Conservation (phyloP, 2,113 vertebrate species). For the Hyperoodon ampullatus region DNA sequence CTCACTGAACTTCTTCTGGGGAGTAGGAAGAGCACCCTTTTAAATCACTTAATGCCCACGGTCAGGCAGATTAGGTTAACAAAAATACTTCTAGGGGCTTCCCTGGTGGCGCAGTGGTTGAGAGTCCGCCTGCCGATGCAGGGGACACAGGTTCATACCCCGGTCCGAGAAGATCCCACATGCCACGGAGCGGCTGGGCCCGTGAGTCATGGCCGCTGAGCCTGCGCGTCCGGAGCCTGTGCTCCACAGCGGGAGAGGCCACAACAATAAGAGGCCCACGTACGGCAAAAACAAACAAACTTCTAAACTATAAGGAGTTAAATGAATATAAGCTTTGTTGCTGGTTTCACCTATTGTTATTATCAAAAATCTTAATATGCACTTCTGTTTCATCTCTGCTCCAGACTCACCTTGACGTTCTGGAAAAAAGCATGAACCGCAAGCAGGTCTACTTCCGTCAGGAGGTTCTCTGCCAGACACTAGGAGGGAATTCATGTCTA, state of each 20-base stretch:
- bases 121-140: too few species aligned
- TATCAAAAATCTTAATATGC: neutral
- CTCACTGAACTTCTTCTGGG: neutral
- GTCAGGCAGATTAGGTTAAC: neutral
- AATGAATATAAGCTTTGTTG: neutral
- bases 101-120: too few species aligned
- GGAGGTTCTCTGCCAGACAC: constrained; percentile 89
- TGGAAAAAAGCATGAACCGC: constrained; percentile 86
- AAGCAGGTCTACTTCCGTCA: constrained; percentile 89
- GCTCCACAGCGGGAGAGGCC: too few species aligned
- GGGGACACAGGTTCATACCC: too few species aligned
- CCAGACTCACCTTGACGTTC: constrained; percentile 90
- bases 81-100: too few species aligned
- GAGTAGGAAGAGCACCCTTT: neutral
- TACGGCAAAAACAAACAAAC: too few species aligned
- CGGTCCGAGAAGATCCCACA: too few species aligned
- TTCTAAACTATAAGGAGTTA: neutral
- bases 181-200: too few species aligned
- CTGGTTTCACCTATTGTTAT: neutral
- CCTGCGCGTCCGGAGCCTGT: too few species aligned
- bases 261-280: rapidly evolving
- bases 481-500: constrained; percentile 92
- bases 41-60: neutral
- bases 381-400: too few species aligned
- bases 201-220: too few species aligned